Evolutionary conservation across 2,113 vertebrate species (phyloP).

Genomic region (Zosterops japonicus): DNA sequence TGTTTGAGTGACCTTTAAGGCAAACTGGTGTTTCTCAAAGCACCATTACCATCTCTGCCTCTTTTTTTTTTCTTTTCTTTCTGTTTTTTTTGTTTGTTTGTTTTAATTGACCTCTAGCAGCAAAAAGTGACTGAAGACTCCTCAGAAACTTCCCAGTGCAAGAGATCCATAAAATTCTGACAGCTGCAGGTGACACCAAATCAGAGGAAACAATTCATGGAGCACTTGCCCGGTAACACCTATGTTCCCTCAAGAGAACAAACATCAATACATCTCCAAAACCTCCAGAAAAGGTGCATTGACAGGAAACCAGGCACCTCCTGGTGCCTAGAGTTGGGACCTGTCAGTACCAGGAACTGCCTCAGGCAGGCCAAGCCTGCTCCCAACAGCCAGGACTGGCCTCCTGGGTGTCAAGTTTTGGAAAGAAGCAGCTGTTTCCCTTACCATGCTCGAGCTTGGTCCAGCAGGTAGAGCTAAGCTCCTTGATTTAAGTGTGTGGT

Average conservation of each 20-base stretch:
- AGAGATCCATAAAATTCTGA: neutral
- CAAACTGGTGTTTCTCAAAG: neutral
- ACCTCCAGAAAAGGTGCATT: fast-evolving
- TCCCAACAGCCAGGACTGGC: neutral
- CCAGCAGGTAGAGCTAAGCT: neutral
- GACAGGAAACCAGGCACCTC: neutral
- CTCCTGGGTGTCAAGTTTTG: neutral
- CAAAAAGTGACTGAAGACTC: neutral
- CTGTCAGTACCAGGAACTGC: neutral
- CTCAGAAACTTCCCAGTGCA: neutral
- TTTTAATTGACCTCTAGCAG: neutral
- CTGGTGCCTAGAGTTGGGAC: neutral
- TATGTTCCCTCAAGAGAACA: neutral
- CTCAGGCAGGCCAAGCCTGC: fast-evolving
- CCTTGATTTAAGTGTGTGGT: fast-evolving
- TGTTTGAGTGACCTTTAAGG: neutral
- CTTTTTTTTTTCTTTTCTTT: neutral
- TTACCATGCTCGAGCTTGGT: neutral
- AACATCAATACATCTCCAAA: neutral
- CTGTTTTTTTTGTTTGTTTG: too few species aligned
- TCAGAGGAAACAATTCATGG: neutral
- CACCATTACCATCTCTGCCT: neutral
- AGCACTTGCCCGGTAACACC: neutral
- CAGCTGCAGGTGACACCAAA: neutral
- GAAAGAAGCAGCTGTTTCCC: neutral